phyloP scores from a whole-genome alignment of 2,113 vertebrate species.

The Stigmatopora nigra region DNA sequence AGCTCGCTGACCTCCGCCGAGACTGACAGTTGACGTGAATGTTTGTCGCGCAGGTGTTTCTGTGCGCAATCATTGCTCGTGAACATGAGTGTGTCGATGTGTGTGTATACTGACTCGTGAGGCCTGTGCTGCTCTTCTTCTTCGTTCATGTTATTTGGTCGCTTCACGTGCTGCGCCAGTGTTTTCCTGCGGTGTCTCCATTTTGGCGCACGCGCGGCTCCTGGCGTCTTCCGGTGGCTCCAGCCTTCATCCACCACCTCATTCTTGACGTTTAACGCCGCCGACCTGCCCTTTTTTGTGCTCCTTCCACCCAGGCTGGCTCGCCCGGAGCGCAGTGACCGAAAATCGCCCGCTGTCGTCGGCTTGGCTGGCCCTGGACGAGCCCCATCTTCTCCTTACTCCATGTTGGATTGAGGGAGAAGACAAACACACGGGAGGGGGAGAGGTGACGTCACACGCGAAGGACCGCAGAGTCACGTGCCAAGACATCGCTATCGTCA shows the following conservation, averaged over 20 bases:
- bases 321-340: slow-evolving; percentile 40
- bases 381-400: slow-evolving; percentile 84
- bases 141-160: slow-evolving; percentile 68
- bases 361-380: slow-evolving; percentile 76
- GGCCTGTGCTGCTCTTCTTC: background rate
- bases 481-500: slow-evolving; percentile 16
- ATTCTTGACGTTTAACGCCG: background rate
- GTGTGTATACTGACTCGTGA: background rate
- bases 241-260: background rate
- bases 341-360: slow-evolving; percentile 53
- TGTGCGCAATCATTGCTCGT: background rate
- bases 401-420: slow-evolving; percentile 78
- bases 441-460: slow-evolving; percentile 66
- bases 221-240: background rate
- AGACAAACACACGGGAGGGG: slow-evolving; percentile 30
- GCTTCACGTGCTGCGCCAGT: slow-evolving; percentile 5
- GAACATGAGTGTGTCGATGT: background rate
- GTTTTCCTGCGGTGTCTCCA: background rate
- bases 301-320: slow-evolving; percentile 20
- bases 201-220: background rate
- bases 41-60: background rate
- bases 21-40: too few species aligned
- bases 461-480: slow-evolving; percentile 62
- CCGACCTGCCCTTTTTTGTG: slow-evolving; percentile 7
- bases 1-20: too few species aligned